A percentile compares a stretch with the other conserved stretches of the same genome.
These are phyloP conservation scores for Phylloscopus whistleri DNA, from an alignment of 2,113 vertebrate species.

Conservation along the genomic window DNA sequence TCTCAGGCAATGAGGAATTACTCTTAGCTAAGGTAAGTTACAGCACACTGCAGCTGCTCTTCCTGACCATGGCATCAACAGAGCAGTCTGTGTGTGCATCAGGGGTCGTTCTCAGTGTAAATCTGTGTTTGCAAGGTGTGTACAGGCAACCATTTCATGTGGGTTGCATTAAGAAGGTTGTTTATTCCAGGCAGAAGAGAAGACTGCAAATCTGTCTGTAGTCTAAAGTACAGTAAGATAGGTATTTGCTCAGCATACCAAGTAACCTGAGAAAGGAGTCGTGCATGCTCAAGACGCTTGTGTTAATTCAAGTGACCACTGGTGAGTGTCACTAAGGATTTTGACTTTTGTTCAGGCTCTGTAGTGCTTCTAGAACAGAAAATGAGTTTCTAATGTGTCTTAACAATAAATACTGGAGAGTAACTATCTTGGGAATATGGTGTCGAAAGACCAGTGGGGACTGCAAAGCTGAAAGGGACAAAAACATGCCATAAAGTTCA, in stretches of 20 bases:
- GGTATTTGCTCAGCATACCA: conserved; percentile 1
- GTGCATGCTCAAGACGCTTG: not conserved
- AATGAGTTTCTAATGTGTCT: not conserved
- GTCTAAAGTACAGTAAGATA: not conserved
- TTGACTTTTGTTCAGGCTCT: not conserved
- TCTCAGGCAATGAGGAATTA: conserved; percentile 26
- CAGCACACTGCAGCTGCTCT: not conserved
- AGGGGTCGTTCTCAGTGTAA: not conserved
- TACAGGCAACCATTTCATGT: not conserved
- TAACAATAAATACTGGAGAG: not conserved
- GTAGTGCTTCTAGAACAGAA: not conserved
- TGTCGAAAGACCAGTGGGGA: not conserved
- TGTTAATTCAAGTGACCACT: conserved; percentile 3
- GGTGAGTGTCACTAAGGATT: not conserved
- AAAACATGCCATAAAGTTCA: not conserved
- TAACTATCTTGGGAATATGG: not conserved
- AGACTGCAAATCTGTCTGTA: not conserved
- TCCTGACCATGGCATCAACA: not conserved
- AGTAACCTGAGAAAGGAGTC: not conserved
- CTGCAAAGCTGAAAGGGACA: not conserved
- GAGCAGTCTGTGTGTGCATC: not conserved
- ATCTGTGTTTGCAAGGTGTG: not conserved
- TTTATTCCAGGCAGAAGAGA: conserved; percentile 2
- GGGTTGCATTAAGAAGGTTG: not conserved
- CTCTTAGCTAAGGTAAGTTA: conserved; percentile 15